phyloP scores from a whole-genome alignment of 2,113 vertebrate species.

The Python bivittatus region DNA sequence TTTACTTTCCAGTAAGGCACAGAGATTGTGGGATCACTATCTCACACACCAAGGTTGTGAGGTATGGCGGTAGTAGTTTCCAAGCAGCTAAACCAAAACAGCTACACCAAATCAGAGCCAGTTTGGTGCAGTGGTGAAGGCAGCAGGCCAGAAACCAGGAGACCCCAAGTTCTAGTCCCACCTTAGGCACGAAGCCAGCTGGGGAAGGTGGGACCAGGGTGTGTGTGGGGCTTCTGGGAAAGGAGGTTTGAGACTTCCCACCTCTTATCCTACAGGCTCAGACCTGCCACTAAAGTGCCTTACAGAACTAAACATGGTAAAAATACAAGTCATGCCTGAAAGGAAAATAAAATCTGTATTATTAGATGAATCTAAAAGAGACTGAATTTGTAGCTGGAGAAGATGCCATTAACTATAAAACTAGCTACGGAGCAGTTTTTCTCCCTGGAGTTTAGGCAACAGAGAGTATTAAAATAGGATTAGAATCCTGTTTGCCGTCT shows the following conservation, averaged over 20 bases:
- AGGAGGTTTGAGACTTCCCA: neutral
- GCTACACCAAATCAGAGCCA: neutral
- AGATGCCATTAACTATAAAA: slow-evolving; percentile 1
- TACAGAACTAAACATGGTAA: too few species aligned
- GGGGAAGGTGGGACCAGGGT: neutral
- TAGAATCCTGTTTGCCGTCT: neutral
- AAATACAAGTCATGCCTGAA: neutral
- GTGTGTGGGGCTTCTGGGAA: neutral
- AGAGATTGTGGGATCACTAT: neutral
- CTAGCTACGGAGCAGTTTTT: neutral
- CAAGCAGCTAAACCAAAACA: neutral
- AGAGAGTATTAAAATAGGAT: neutral
- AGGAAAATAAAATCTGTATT: neutral
- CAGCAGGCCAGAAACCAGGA: neutral
- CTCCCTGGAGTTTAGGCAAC: accelerated
- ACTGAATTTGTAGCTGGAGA: slow-evolving; percentile 16
- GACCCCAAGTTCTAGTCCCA: neutral
- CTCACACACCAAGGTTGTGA: neutral
- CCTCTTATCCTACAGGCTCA: neutral
- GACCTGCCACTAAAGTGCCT: neutral
- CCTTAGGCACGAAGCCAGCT: neutral
- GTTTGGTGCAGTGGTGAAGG: neutral
- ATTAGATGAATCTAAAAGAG: neutral
- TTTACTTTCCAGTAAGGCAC: neutral
- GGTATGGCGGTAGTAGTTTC: neutral